Evolutionary conservation across 1,140 invertebrate species (phyloP), one percentile per base, ranked within the genome.

Genomic region (Bombus waltoni): DNA sequence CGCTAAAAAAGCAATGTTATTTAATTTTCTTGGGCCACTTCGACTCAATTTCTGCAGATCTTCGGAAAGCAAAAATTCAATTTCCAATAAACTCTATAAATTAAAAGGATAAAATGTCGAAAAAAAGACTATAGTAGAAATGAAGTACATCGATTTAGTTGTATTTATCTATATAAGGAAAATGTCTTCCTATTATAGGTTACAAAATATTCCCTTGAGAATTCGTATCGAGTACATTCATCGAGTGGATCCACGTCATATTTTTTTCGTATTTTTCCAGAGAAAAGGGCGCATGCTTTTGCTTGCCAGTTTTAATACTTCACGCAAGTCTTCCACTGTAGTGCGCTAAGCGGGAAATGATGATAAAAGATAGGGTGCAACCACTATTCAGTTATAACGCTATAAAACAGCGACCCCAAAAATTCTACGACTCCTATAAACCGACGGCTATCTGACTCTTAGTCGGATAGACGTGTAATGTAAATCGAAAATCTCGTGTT

Each of bases 391-490:
- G 47, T 89, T 86, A 86, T 65, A n/a, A n/a, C 35, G 68, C 57
- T 42, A 35, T 86, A 86, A 85, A 86, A 57, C 44, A 38, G 59
- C 35, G 68, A 73, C 38, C 40, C 53, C 38, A 25, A 79, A 85
- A 82, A 86, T 82, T 88, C 83, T n/a, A 79, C 83, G 74, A 62
- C n/a, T 13, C 42, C 44, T 53, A 74, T 53, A 73, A 73, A 73
- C 32, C 25, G 38, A 32, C 2, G 15, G 18, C 28, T 35, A 42
- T 74, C n/a, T 62, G 32, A 85, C 47, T 81, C 59, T 81, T 82
- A 47, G 57, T 38, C 18, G 18, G n/a, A 66, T 75, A 53, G 32
- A 57, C 40, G 40, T 10, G 38, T 84, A 68, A 74, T 75, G 65
- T 74, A 82, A 75, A 53, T 47, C 57, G 70, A 25, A 57, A 81